These are phyloP conservation scores for Euphydryas editha DNA, from an alignment of 2,888 invertebrate genomes.

Conservation along the genomic window DNA sequence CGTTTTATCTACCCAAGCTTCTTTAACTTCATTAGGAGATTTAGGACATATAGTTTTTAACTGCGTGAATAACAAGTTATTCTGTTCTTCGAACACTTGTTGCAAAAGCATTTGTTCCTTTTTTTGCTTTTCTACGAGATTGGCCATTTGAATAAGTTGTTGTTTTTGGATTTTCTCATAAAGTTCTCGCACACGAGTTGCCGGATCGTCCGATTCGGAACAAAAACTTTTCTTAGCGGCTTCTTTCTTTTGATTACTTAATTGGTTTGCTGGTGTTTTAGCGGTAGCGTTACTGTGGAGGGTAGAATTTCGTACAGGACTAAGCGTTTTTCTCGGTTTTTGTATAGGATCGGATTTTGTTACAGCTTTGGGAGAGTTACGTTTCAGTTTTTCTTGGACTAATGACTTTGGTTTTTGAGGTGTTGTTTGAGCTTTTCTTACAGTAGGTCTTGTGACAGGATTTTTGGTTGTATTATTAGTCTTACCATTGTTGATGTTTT, in stretches of 20 bases:
- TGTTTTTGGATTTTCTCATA: slow-evolving; percentile 84
- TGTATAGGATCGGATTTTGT: slow-evolving; percentile 58
- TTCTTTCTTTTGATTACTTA: slow-evolving; percentile 23
- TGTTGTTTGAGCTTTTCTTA: slow-evolving; percentile 47
- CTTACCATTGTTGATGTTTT: slow-evolving; percentile 39
- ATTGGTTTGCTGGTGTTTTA: slow-evolving; percentile 45
- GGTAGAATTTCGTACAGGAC: slow-evolving; percentile 50
- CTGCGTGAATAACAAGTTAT: slow-evolving; percentile 82
- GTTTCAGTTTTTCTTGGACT: slow-evolving; percentile 49
- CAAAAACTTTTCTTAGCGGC: slow-evolving; percentile 40
- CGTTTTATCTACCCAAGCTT: slow-evolving; percentile 67
- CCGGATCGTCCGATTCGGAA: slow-evolving; percentile 66
- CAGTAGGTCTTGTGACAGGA: slow-evolving; percentile 28
- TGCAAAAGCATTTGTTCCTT: slow-evolving; percentile 85
- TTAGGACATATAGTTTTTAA: slow-evolving; percentile 73
- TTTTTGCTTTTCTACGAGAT: slow-evolving; percentile 85
- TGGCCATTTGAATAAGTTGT: slow-evolving; percentile 85
- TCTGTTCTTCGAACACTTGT: slow-evolving; percentile 86
- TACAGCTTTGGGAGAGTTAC: slow-evolving; percentile 48
- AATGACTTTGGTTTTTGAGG: slow-evolving; percentile 52
- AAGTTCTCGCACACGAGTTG: slow-evolving; percentile 66
- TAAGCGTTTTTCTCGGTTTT: slow-evolving; percentile 50
- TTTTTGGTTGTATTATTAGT: slow-evolving; percentile 29
- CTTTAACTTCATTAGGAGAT: slow-evolving; percentile 63
- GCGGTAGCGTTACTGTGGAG: slow-evolving; percentile 43